phyloP scores from a whole-genome alignment of 2,797 vertebrate genomes.

The Salarias fasciatus region DNA sequence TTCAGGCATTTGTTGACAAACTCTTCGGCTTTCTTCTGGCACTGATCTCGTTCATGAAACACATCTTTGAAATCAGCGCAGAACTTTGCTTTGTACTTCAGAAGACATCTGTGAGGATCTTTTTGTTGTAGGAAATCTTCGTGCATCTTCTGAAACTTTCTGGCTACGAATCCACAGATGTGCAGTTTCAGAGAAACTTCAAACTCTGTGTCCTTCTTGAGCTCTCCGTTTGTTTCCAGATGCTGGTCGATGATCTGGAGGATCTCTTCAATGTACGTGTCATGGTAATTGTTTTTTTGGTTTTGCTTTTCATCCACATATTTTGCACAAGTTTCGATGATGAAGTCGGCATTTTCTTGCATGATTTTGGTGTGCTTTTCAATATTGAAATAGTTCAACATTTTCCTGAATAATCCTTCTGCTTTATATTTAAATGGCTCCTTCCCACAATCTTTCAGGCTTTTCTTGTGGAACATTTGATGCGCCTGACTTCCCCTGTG shows the following conservation, averaged over 20 bases:
- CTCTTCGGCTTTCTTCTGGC: slow-evolving; percentile 72
- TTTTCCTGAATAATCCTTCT: accelerated
- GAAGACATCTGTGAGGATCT: slow-evolving; percentile 55
- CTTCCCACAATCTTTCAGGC: neutral
- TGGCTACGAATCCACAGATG: slow-evolving; percentile 67
- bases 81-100: slow-evolving; percentile 61
- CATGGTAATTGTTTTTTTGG: slow-evolving; percentile 66
- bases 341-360: slow-evolving; percentile 32
- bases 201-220: slow-evolving; percentile 24
- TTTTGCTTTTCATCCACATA: slow-evolving; percentile 10
- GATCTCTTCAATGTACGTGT: slow-evolving; percentile 66
- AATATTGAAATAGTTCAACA: accelerated
- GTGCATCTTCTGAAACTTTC: slow-evolving; percentile 69
- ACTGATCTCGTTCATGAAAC: slow-evolving; percentile 63
- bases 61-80: slow-evolving; percentile 65
- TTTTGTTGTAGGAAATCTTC: slow-evolving; percentile 53
- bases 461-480: slow-evolving; percentile 14
- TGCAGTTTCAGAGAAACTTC: slow-evolving; percentile 70
- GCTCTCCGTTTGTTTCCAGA: slow-evolving; percentile 9
- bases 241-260: slow-evolving; percentile 54
- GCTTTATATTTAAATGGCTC: slow-evolving; percentile 21
- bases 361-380: neutral
- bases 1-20: slow-evolving; percentile 59
- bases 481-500: slow-evolving; percentile 31
- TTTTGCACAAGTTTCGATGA: slow-evolving; percentile 44